phyloP scores from a whole-genome alignment of 2,113 vertebrate species.

The Phasianus colchicus region DNA sequence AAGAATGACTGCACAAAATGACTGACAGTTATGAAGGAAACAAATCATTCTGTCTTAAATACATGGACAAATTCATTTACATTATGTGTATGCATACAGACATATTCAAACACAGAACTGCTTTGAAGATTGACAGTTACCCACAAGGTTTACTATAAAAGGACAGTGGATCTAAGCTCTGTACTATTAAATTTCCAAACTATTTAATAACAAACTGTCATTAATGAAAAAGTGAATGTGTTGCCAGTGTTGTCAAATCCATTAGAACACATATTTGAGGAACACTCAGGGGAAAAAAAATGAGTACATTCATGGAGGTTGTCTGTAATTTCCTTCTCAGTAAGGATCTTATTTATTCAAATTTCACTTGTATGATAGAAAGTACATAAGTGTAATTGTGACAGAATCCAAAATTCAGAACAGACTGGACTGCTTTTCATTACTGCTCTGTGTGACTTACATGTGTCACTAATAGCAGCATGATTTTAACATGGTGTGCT shows the following conservation, averaged over 20 bases:
- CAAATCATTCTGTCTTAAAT: background rate
- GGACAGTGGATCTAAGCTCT: background rate
- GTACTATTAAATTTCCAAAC: background rate
- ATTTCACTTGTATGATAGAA: slow-evolving; percentile 26
- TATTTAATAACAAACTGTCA: slow-evolving; percentile 38
- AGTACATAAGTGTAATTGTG: slow-evolving; percentile 9
- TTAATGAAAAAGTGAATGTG: slow-evolving; percentile 33
- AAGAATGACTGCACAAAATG: background rate
- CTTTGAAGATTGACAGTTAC: background rate
- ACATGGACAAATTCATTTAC: background rate
- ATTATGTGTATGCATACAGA: background rate
- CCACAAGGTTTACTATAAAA: slow-evolving; percentile 7
- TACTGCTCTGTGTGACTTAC: slow-evolving; percentile 50
- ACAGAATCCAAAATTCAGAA: slow-evolving; percentile 21
- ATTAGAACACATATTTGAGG: background rate
- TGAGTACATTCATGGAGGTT: background rate
- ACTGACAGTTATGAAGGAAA: background rate
- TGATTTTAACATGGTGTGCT: background rate
- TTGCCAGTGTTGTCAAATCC: slow-evolving; percentile 9
- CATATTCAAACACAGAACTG: background rate
- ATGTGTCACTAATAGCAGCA: slow-evolving; percentile 39
- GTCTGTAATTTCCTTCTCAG: background rate
- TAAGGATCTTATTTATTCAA: slow-evolving; percentile 25
- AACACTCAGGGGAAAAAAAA: background rate
- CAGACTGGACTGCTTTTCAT: slow-evolving; percentile 48